Base-by-base conservation (phyloP, 2,113 vertebrate species). In the Nannospalax galili region DNA sequence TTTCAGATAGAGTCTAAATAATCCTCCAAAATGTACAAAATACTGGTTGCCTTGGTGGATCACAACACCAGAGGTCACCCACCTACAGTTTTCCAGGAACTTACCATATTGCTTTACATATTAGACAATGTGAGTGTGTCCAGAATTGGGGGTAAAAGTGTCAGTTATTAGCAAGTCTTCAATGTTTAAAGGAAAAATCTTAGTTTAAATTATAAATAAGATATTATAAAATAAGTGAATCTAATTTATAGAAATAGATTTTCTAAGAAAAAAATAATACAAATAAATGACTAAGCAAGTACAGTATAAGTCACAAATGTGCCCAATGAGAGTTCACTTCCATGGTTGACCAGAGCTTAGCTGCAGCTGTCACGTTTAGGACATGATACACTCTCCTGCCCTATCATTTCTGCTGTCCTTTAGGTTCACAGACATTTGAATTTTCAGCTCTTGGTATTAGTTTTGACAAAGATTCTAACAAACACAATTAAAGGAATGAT, bases 401-500 rank as follows among this genome's bases (percentile, higher is more conserved):
- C 7, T 7, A 48, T 70, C 1, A 3, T 12, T 85, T 84, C 85
- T 87, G 15, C 65, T 95, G 62, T 89, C 28, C 16, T 94, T 30
- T 60, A 77, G 35, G 77, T 87, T 24, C 80, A 79, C 67, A 77
- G 92, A 84, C 37, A 93, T 95, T 93, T 89, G 69, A 84, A 37
- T 95, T 52, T 94, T 28, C 62, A 87, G 84, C 32, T 88, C 58
- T 88, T 42, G 12, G 77, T 94, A 93, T 92, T 90, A 84, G 84
- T 90, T 97, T 92, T 65, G 40, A 64, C 42, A 80, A 89, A 70
- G 65, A 95, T n/a, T 17, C 40, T 86, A 95, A 91, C 88, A 95
- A 95, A 88, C 87, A 80, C 85, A 88, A 96, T 96, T 94, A 95
- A 84, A 75, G 72, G 32, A 16, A 87, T 96, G 91, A 96, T 93